Evolutionary conservation across 2,113 vertebrate species (phyloP), one percentile per base, ranked within the genome.

Genomic region (Thinocorus orbignyianus): DNA sequence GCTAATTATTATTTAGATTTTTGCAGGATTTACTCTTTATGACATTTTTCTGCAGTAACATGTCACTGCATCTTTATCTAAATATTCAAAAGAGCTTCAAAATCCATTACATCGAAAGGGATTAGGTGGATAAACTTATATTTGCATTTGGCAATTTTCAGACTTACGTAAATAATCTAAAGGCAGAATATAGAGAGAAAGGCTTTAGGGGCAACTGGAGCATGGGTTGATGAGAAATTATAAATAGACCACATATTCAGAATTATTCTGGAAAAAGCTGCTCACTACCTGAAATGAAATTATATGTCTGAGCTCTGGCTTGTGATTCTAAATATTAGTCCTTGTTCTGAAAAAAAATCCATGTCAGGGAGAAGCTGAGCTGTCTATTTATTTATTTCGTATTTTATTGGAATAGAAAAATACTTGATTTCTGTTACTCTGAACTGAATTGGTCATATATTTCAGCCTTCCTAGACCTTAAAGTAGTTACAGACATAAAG

Each of bases 161-260:
- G 65, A n/a, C 12, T 11, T n/a, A n/a, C 13, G 5, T 61, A 62
- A 66, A 37, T 37, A 82, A 42, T 55, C 8, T 48, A 52, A 65
- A 25, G 16, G 25, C 10, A 82, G 23, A 86, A 88, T 41, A 51
- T 42, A 61, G 6, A 65, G 17, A 61, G 35, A 79, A 85, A 28
- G 33, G 22, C 15, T 85, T 88, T 55, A 70, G 30, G 26, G 23
- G 7, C 10, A 88, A 77, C 69, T 18, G 10, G 14, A 78, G 17
- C 9, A 44, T 24, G 9, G 0, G 0, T 6, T 66, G 30, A 74
- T 61, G n/a, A 68, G 31, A 20, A 17, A 76, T 64, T 41, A 41
- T 20, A 2, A 7, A 22, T 25, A 44, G 48, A 58, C 31, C 4
- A 44, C 10, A 24, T 48, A 39, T 14, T 44, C 41, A 58, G n/a